Conservation (phyloP, 2,888 invertebrate species). For the Heliconius aoede region DNA sequence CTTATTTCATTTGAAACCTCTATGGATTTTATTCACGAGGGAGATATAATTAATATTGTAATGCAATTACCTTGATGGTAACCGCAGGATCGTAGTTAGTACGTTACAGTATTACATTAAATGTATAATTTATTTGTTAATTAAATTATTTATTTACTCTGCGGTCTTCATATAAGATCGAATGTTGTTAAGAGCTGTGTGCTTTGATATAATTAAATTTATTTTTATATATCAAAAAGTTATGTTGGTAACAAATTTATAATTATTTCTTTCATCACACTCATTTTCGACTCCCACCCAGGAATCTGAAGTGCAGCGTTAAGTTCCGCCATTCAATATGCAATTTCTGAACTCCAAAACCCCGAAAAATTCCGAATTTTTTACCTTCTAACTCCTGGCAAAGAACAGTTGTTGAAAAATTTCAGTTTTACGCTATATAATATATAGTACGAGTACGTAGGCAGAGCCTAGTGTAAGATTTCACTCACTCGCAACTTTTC, state of each 20-base stretch:
- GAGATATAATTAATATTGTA: slow-evolving; percentile 73
- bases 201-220: neutral
- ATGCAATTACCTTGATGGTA: slow-evolving; percentile 61
- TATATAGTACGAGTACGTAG: too few relatives aligned
- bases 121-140: slow-evolving; percentile 26
- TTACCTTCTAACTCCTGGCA: too few relatives aligned
- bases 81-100: slow-evolving; percentile 35
- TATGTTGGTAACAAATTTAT: too few relatives aligned
- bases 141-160: slow-evolving; percentile 20
- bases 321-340: neutral
- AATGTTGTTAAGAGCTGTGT: neutral
- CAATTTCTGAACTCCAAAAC: too few relatives aligned
- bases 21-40: slow-evolving; percentile 66
- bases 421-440: too few relatives aligned
- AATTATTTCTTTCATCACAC: neutral
- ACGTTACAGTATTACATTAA: slow-evolving; percentile 27
- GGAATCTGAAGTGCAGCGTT: neutral
- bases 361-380: too few relatives aligned
- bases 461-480: too few relatives aligned
- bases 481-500: too few relatives aligned
- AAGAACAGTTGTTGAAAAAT: too few relatives aligned
- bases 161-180: slow-evolving; percentile 16
- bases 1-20: slow-evolving; percentile 66
- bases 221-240: neutral
- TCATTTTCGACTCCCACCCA: neutral